A percentile compares a stretch with the other conserved stretches of the same genome.
phyloP scores from a whole-genome alignment of 2,797 vertebrate genomes.

The Tapera naevia region DNA sequence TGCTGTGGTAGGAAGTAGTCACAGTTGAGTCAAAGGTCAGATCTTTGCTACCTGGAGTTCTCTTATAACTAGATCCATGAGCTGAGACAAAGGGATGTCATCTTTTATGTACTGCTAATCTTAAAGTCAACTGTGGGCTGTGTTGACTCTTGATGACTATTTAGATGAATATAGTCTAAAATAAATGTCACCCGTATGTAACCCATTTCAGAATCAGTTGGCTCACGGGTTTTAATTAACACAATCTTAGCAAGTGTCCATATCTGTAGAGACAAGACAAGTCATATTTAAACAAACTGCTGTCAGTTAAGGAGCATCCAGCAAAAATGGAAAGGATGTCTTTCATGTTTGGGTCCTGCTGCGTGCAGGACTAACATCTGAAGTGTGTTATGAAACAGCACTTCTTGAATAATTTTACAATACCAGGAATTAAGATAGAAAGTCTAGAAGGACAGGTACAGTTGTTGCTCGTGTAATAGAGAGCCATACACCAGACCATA shows the following conservation, averaged over 20 bases:
- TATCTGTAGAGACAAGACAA: not conserved
- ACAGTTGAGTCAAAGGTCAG: not conserved
- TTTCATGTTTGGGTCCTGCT: not conserved
- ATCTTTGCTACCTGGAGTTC: not conserved
- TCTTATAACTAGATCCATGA: not conserved
- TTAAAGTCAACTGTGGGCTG: not conserved
- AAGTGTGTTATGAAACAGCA: not conserved
- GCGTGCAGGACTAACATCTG: not conserved
- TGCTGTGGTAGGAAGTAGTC: not conserved
- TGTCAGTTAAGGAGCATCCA: not conserved
- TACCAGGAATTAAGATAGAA: not conserved
- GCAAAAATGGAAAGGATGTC: not conserved
- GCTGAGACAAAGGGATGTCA: not conserved
- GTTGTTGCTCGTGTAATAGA: not conserved
- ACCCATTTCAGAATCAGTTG: not conserved
- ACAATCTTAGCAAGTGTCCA: not conserved
- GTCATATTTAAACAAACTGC: slow-evolving; percentile 3
- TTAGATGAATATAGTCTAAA: slow-evolving; percentile 30
- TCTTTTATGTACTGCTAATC: not conserved
- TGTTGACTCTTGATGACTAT: slow-evolving; percentile 19
- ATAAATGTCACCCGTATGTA: slow-evolving; percentile 31
- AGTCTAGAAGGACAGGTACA: not conserved
- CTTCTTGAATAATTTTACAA: not conserved
- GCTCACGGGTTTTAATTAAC: slow-evolving; percentile 19
- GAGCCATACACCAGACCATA: not conserved